phyloP scores from a whole-genome alignment of 2,888 invertebrate species.

The Rotaria macrura region DNA sequence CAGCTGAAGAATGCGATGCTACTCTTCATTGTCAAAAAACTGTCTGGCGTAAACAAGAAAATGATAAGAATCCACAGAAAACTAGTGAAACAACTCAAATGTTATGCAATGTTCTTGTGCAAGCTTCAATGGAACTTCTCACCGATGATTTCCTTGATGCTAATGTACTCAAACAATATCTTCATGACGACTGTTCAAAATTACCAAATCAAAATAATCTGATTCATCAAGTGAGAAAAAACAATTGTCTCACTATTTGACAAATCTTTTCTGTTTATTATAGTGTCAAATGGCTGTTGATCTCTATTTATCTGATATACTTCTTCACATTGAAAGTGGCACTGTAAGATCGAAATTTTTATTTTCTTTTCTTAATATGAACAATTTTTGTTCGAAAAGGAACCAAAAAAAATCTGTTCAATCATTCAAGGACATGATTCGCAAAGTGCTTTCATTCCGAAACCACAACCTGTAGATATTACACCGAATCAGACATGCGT shows the following conservation, averaged over 20 bases:
- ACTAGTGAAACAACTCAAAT: background rate
- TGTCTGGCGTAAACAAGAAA: background rate
- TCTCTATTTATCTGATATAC: background rate
- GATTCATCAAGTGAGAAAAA: background rate
- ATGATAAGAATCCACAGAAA: background rate
- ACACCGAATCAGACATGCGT: background rate
- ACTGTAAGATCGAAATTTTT: background rate
- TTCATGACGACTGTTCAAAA: background rate
- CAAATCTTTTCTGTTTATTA: background rate
- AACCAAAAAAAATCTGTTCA: background rate
- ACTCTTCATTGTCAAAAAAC: background rate
- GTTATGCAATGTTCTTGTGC: background rate
- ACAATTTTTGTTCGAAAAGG: background rate
- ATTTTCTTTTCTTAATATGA: background rate
- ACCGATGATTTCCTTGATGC: background rate
- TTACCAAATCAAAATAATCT: background rate
- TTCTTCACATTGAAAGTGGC: background rate
- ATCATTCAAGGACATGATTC: slow-evolving; percentile 12
- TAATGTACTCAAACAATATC: background rate
- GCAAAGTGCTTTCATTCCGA: background rate
- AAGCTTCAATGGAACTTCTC: background rate
- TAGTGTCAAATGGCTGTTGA: slow-evolving; percentile 16
- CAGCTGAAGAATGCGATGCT: background rate
- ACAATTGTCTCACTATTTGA: background rate
- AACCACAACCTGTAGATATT: background rate